phyloP scores from a whole-genome alignment of 2,797 vertebrate genomes.

The Pyrrhura leucotis region DNA sequence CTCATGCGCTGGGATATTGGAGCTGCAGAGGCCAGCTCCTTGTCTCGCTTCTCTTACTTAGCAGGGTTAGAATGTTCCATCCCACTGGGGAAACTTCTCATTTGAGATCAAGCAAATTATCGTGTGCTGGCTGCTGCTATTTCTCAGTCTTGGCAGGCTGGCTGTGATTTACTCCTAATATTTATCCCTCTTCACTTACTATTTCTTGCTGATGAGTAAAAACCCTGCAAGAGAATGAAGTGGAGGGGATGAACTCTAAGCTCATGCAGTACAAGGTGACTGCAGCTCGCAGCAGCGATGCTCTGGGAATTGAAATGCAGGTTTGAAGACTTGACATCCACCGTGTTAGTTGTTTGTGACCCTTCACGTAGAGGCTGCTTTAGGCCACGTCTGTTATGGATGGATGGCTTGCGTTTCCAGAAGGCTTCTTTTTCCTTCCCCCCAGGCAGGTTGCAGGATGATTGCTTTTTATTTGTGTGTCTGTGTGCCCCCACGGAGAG shows the following conservation, averaged over 20 bases:
- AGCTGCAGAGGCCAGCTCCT: not conserved
- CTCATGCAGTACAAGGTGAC: fast-evolving
- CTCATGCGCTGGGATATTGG: not conserved
- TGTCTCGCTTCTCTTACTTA: not conserved
- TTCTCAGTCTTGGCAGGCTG: not conserved
- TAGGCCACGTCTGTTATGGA: not conserved
- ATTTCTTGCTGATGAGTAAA: not conserved
- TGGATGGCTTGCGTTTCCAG: not conserved
- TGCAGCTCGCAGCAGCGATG: not conserved
- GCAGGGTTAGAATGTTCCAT: not conserved
- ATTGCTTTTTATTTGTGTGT: constrained; percentile 28
- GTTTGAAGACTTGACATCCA: not conserved
- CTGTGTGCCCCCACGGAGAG: not conserved
- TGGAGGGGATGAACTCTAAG: not conserved
- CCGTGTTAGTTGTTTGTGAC: fast-evolving
- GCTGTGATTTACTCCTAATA: constrained; percentile 19
- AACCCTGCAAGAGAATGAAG: not conserved
- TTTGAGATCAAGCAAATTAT: not conserved
- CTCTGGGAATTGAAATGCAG: not conserved
- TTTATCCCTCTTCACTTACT: not conserved
- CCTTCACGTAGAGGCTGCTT: not conserved
- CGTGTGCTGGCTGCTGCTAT: not conserved
- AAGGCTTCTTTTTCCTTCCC: not conserved
- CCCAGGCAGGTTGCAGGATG: not conserved
- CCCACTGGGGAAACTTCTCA: not conserved